Evolutionary conservation across 2,888 invertebrate species (phyloP), one percentile per base, ranked within the genome.

Genomic region (Schizotus pectinicornis): DNA sequence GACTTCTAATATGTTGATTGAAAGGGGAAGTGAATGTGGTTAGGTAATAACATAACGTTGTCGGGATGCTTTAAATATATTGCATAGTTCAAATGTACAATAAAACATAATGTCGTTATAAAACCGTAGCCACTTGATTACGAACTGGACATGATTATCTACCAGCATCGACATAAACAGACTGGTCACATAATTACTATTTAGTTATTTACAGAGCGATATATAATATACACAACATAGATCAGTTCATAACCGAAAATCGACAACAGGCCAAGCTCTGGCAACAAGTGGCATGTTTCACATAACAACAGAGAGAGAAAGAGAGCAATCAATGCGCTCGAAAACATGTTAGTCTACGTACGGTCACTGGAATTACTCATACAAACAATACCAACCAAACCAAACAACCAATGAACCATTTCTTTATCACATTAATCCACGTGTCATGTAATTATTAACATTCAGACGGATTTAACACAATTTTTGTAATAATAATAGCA

Each of bases 61-160:
- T 63, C 65, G 69, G 70, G 73, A 76, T 76, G 75, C 76, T 76
- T 74, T 74, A 72, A 76, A 77, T 77, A 77, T 77, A 77, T 77
- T 77, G 77, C 76, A 76, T 77, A 76, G 69, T 72, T 77, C 75
- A 75, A 72, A 75, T 77, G 76, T 77, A 77, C 77, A 78, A 76
- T 78, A 76, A 76, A 77, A 76, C 74, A 75, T 74, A 74, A 75
- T 76, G 76, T 76, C 74, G 75, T 77, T 77, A 77, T 72, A 76
- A 76, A 77, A 77, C 75, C 69, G 74, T 74, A 74, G 77, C 76
- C 76, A 76, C 76, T 75, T 75, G 70, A 68, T 64, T 65, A 56
- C 61, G 65, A 67, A 71, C 62, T 69, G 69, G 70, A 71, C 67
- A 70, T 65, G 59, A 67, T 62, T 41, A 56, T 60, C 39, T 50